phyloP scores from a whole-genome alignment of 2,113 vertebrate species.

The Rynchops niger region DNA sequence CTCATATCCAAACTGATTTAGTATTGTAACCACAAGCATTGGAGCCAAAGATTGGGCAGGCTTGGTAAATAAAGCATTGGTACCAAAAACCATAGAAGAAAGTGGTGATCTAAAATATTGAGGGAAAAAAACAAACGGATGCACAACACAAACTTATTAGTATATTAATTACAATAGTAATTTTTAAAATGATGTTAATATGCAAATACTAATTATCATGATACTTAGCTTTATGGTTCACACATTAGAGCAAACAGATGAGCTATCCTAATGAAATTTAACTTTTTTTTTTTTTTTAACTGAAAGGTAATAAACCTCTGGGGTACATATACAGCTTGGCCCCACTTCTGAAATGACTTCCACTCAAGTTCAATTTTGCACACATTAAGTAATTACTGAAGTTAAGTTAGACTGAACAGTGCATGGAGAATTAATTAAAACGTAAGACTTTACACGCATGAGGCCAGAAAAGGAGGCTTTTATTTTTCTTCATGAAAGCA shows the following conservation, averaged over 20 bases:
- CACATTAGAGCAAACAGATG: background rate
- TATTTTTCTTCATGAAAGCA: background rate
- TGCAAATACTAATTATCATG: background rate
- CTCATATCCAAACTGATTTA: slow-evolving; percentile 87
- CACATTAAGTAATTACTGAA: background rate
- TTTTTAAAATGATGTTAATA: background rate
- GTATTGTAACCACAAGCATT: slow-evolving; percentile 81
- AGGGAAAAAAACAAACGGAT: background rate
- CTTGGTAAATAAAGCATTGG: slow-evolving; percentile 90
- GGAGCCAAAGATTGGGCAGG: slow-evolving; percentile 89
- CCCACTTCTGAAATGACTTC: background rate
- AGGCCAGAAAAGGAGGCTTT: background rate
- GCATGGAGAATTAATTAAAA: background rate
- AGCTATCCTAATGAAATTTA: background rate
- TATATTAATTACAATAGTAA: background rate
- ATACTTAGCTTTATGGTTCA: background rate
- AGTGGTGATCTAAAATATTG: slow-evolving; percentile 80
- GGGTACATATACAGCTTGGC: background rate
- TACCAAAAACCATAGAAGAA: slow-evolving; percentile 91
- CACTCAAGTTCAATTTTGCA: background rate
- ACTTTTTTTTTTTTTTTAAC: background rate
- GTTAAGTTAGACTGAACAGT: background rate
- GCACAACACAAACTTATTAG: background rate
- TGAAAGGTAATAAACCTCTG: background rate
- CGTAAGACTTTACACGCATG: background rate